Conservation (phyloP, 2,888 invertebrate species). For the Noctua pronuba region DNA sequence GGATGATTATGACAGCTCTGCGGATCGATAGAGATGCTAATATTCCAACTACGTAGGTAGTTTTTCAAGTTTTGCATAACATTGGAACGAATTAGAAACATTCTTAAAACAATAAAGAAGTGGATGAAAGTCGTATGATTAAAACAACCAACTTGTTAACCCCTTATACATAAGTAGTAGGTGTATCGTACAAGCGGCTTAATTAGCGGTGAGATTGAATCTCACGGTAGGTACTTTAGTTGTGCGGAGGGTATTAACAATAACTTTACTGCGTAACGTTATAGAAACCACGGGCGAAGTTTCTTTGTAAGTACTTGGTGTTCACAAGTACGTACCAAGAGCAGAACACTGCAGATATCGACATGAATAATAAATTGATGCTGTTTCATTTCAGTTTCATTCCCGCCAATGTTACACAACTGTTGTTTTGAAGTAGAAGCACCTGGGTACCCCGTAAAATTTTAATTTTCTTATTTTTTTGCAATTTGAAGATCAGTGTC, state of each 20-base stretch:
- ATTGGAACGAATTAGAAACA: neutral
- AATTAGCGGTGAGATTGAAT: constrained; percentile 1
- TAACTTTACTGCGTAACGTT: constrained; percentile 7
- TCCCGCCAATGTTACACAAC: neutral
- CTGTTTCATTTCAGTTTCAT: constrained; percentile 17
- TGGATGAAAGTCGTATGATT: neutral
- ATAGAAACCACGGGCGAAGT: neutral
- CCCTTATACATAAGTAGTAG: no score
- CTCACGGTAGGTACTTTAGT: neutral
- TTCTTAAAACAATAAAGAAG: neutral
- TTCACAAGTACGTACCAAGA: constrained; percentile 10
- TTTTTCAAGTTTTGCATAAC: neutral
- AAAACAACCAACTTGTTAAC: neutral
- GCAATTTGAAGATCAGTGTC: neutral
- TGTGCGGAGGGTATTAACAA: constrained; percentile 9
- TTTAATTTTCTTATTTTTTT: neutral
- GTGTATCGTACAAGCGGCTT: neutral
- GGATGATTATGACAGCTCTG: neutral
- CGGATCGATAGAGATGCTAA: neutral
- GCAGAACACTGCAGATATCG: constrained; percentile 12
- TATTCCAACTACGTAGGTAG: neutral
- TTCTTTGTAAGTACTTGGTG: neutral
- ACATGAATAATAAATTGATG: constrained; percentile 37
- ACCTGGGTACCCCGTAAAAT: neutral
- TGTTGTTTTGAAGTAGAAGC: neutral